phyloP scores from a whole-genome alignment of 1,140 invertebrate genomes.

The Intoshia linei region DNA sequence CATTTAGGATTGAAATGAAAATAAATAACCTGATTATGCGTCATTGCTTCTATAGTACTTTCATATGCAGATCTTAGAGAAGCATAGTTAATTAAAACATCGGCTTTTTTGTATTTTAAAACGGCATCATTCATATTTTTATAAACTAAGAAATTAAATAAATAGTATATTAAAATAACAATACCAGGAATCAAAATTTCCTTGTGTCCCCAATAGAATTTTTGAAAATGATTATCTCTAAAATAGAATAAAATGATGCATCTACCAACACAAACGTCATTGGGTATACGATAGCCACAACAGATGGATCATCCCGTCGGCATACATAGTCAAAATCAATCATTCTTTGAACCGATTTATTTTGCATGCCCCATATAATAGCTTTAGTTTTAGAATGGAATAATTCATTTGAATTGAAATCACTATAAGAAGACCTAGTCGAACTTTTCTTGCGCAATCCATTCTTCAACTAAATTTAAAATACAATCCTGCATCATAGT shows the following conservation, averaged over 20 bases:
- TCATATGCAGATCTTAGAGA: conserved; percentile 86
- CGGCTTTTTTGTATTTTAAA: conserved; percentile 63
- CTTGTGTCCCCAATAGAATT: conserved; percentile 97
- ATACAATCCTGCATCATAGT: too few species aligned
- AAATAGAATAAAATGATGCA: conserved; percentile 15
- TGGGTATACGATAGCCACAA: conserved; percentile 83
- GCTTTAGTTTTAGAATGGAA: conserved; percentile 55
- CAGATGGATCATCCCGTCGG: conserved; percentile 38
- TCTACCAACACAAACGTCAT: conserved; percentile 24
- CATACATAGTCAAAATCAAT: conserved; percentile 96
- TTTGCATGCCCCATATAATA: conserved; percentile 97
- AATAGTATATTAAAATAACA: neutral
- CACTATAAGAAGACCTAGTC: too few species aligned
- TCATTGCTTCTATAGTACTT: conserved; percentile 61
- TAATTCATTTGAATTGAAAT: conserved; percentile 14
- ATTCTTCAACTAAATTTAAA: too few species aligned
- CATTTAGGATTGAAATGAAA: conserved; percentile 1
- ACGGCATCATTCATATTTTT: conserved; percentile 87
- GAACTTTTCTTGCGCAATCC: too few species aligned
- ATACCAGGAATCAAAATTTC: conserved; percentile 50
- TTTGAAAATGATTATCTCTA: conserved; percentile 89
- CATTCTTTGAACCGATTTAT: conserved; percentile 77
- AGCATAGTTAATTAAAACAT: conserved; percentile 90
- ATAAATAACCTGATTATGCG: conserved; percentile 38
- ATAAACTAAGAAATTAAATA: conserved; percentile 35